A percentile compares a stretch with the other conserved stretches of the same genome.
Conservation (phyloP, 2,888 invertebrate genomes). For the Liposcelis brunnea region DNA sequence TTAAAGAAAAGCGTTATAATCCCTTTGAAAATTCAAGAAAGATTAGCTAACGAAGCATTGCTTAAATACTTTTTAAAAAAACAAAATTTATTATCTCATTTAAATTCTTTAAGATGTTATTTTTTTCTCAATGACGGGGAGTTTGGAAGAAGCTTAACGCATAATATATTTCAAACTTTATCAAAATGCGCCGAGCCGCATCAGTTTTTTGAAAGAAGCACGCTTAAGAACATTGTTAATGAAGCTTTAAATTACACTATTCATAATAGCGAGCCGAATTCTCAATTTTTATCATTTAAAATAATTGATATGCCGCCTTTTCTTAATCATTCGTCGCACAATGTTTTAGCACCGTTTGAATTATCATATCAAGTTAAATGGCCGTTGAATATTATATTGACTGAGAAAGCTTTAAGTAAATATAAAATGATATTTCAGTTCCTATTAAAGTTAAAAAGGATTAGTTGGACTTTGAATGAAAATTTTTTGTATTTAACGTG, state of each 20-base stretch:
- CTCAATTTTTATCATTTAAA: slow-evolving; percentile 43
- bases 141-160: slow-evolving; percentile 53
- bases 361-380: slow-evolving; percentile 46
- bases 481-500: slow-evolving; percentile 30
- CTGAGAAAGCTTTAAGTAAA: slow-evolving; percentile 46
- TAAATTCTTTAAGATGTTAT: slow-evolving; percentile 55
- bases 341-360: slow-evolving; percentile 15
- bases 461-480: slow-evolving; percentile 57
- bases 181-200: slow-evolving; percentile 44
- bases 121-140: slow-evolving; percentile 67
- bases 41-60: slow-evolving; percentile 53
- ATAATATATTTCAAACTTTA: slow-evolving; percentile 47
- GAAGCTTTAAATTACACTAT: slow-evolving; percentile 50
- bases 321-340: background rate
- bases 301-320: slow-evolving; percentile 40
- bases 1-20: slow-evolving; percentile 47
- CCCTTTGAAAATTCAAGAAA: slow-evolving; percentile 48
- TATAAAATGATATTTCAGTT: slow-evolving; percentile 62
- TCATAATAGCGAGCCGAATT: slow-evolving; percentile 29
- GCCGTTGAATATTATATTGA: slow-evolving; percentile 63
- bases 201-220: slow-evolving; percentile 49
- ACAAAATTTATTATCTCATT: slow-evolving; percentile 48
- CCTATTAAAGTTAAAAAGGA: slow-evolving; percentile 52
- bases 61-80: slow-evolving; percentile 49
- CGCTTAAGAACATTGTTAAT: slow-evolving; percentile 48